Evolutionary conservation across 2,113 vertebrate genomes (phyloP).

Genomic region (Nyctereutes procyonoides): DNA sequence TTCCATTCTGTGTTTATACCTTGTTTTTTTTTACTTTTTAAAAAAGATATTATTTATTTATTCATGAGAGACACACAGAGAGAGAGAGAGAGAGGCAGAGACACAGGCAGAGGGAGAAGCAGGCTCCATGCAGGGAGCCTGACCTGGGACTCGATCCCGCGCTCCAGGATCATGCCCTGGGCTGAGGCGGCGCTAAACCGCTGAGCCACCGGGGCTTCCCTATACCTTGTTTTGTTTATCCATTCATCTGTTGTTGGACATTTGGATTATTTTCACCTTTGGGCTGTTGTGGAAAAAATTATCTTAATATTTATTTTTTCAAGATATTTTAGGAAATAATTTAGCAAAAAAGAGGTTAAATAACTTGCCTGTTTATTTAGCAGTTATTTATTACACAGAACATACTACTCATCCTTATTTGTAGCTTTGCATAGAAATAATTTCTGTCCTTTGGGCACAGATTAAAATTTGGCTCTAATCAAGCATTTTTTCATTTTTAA

Average conservation of each 20-base stretch:
- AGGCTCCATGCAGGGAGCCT: too few species aligned
- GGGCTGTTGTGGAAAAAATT: background rate
- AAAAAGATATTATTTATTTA: too few species aligned
- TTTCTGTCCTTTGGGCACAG: background rate
- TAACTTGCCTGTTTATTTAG: background rate
- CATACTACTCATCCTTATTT: background rate
- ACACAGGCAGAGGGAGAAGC: too few species aligned
- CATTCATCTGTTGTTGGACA: background rate
- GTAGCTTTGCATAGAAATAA: conserved; percentile 23
- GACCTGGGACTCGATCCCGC: too few species aligned
- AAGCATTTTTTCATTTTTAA: background rate
- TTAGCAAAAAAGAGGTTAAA: background rate
- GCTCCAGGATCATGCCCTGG: too few species aligned
- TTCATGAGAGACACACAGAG: too few species aligned
- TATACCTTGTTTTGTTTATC: background rate
- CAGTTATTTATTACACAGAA: background rate
- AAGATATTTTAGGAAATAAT: conserved; percentile 35
- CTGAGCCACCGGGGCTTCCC: too few species aligned
- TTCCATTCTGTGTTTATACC: background rate
- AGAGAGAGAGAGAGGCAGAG: too few species aligned
- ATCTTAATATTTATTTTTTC: background rate
- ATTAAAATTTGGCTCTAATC: background rate
- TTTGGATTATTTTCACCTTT: background rate
- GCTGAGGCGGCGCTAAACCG: too few species aligned
- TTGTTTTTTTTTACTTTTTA: too few species aligned